Percentiles rank a stretch among this genome's conserved stretches.
Conservation (phyloP, 2,113 vertebrate genomes). For the Emydocephalus ijimae region DNA sequence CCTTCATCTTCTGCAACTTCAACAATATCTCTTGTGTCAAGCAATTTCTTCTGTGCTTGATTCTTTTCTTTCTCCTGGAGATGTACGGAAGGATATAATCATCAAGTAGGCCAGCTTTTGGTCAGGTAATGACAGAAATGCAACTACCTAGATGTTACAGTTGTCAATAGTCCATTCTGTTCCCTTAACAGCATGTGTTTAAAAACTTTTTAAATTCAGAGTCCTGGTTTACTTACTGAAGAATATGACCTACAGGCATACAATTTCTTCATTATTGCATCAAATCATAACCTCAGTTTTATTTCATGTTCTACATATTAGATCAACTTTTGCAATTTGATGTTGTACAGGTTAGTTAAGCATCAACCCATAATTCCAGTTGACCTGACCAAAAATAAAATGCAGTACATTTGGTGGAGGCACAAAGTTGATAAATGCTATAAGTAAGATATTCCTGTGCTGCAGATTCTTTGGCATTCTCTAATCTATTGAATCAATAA, state of each 20-base stretch:
- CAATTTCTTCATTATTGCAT: not conserved
- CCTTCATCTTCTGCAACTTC: not conserved
- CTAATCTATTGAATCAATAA: not conserved
- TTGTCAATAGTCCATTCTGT: not conserved
- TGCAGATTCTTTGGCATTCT: not conserved
- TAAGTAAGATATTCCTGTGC: not conserved
- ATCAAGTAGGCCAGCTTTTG: not conserved
- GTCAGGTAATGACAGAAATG: not conserved
- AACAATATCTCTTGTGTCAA: conserved; percentile 43
- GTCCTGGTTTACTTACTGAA: not conserved
- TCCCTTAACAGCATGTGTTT: not conserved
- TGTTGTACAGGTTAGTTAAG: not conserved
- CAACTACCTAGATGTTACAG: not conserved
- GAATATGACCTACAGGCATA: not conserved
- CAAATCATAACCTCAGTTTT: not conserved
- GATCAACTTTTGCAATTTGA: not conserved
- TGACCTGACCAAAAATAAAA: not conserved
- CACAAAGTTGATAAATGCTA: not conserved
- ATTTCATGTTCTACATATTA: not conserved
- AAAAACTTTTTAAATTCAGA: not conserved
- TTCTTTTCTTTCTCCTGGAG: conserved; percentile 64
- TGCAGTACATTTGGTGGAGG: not conserved
- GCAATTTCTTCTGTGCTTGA: conserved; percentile 59
- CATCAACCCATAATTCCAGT: not conserved
- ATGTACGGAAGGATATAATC: not conserved